Evolutionary conservation across 2,888 invertebrate genomes (phyloP), one percentile per base, ranked within the genome.

Genomic region (Drosophila leonis): DNA sequence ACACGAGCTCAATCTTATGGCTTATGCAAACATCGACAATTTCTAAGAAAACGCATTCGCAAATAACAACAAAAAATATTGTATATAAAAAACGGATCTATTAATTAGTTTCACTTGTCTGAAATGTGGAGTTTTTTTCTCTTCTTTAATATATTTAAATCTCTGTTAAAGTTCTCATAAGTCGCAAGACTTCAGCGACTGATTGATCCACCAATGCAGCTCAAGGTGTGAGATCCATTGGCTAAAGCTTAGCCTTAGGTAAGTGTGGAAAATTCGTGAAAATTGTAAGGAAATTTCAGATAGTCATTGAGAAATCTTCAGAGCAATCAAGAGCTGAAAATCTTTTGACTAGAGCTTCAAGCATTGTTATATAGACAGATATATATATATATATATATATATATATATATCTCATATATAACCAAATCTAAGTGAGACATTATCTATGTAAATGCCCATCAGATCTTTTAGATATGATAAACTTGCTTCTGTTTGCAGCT

Each of bases 401-500:
- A 15, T 39, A 39, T 39, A 18, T 31, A 31, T 31, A 49, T 18
- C n/a, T n/a, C n/a, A 18, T 18, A 20, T 33, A 33, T 20, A 51
- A 20, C 33, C 4, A 15, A 5, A 20, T 24, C 37, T 63, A 62
- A 42, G 63, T 62, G 24, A 62, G 18, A 35, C 18, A 35, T 18
- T 63, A 63, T 35, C 42, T 29, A 62, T 62, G 63, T 44, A 13
- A 63, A 46, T 63, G 15, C 12, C 33, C 12, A 31, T 29, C 8
- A 39, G 35, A 20, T 37, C 24, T 31, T 33, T 48, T 20, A 29
- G 27, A n/a, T 24, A 48, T 42, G 44, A 66, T 41, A 29, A 52
- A 10, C 52, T 66, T 10, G 44, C 42, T 65, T 64, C 27, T 29
- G 15, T 44, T 63, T 9, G 12, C 63, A 62, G 33, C 33, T 63